Evolutionary conservation across 2,888 invertebrate genomes (phyloP).

Genomic region (Conops quadrifasciatus): DNA sequence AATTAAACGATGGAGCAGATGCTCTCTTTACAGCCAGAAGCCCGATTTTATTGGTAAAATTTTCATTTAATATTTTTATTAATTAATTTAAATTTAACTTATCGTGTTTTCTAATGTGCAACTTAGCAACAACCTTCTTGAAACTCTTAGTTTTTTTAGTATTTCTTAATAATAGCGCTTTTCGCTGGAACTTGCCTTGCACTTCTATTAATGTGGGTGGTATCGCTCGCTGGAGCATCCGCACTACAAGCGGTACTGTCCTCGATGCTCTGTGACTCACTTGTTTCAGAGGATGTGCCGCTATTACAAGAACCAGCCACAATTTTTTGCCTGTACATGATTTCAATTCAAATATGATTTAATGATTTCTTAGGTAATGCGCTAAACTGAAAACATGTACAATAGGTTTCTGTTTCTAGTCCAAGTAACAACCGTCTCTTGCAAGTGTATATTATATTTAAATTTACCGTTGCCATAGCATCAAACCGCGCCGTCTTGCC

Average conservation of each 20-base stretch:
- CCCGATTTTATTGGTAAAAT: too few relatives aligned
- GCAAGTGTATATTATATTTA: neutral
- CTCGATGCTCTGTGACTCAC: slow-evolving; percentile 60
- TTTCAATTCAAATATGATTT: slow-evolving; percentile 18
- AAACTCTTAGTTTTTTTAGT: too few relatives aligned
- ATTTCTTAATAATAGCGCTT: too few relatives aligned
- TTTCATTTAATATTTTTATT: too few relatives aligned
- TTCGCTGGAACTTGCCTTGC: slow-evolving; percentile 4
- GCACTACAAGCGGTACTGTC: slow-evolving; percentile 46
- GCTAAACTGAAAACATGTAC: too few relatives aligned
- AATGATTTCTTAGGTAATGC: neutral
- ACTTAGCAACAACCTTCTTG: too few relatives aligned
- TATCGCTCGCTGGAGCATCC: slow-evolving; percentile 33
- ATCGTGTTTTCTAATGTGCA: too few relatives aligned
- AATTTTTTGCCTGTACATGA: slow-evolving; percentile 45
- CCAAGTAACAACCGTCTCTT: too few relatives aligned
- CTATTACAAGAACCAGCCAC: slow-evolving; percentile 53
- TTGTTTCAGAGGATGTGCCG: slow-evolving; percentile 61
- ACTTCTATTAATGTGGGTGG: slow-evolving; percentile 7
- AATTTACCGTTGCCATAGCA: neutral
- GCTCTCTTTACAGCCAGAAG: too few relatives aligned
- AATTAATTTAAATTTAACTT: too few relatives aligned
- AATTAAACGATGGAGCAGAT: too few relatives aligned
- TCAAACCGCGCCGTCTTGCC: neutral
- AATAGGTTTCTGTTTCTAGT: too few relatives aligned